Evolutionary conservation across 2,888 invertebrate genomes (phyloP).

Genomic region (Nipponacmea schrenckii): DNA sequence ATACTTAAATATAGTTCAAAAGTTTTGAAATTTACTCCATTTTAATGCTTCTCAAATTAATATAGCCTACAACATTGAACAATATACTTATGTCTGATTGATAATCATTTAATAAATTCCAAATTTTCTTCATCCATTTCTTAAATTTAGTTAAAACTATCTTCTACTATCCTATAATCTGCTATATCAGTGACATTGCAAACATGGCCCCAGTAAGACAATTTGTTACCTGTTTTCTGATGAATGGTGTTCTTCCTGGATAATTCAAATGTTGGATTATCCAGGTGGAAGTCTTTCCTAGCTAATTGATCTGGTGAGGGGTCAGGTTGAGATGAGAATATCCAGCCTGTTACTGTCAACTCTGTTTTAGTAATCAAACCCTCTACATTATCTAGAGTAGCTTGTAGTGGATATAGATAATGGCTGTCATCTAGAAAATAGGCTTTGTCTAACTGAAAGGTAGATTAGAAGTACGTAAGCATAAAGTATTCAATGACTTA

Average conservation of each 20-base stretch:
- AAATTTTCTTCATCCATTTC: too few relatives aligned
- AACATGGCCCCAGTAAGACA: too few relatives aligned
- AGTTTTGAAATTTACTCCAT: background rate
- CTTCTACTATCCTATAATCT: too few relatives aligned
- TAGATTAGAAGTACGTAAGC: conserved; percentile 9
- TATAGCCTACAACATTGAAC: too few relatives aligned
- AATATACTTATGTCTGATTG: too few relatives aligned
- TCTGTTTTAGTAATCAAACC: conserved; percentile 28
- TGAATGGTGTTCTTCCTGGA: conserved; percentile 22
- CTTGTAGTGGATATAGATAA: conserved; percentile 34
- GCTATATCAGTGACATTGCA: too few relatives aligned
- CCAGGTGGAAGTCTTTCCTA: conserved; percentile 27
- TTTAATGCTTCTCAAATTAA: too few relatives aligned
- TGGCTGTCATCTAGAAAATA: conserved; percentile 33
- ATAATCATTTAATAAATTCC: too few relatives aligned
- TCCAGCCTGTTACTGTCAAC: conserved; percentile 32
- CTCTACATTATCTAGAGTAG: conserved; percentile 27
- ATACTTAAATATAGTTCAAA: background rate
- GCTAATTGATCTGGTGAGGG: conserved; percentile 22
- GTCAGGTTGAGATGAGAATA: conserved; percentile 25
- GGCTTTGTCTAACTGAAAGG: conserved; percentile 29
- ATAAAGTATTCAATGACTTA: background rate
- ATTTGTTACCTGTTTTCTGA: conserved; percentile 22
- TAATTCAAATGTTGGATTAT: background rate
- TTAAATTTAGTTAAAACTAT: too few relatives aligned